Percentiles rank a stretch among this genome's conserved stretches.
These are phyloP conservation scores for Chydorus sphaericus DNA, from an alignment of 2,888 invertebrate genomes.

Conservation along the genomic window DNA sequence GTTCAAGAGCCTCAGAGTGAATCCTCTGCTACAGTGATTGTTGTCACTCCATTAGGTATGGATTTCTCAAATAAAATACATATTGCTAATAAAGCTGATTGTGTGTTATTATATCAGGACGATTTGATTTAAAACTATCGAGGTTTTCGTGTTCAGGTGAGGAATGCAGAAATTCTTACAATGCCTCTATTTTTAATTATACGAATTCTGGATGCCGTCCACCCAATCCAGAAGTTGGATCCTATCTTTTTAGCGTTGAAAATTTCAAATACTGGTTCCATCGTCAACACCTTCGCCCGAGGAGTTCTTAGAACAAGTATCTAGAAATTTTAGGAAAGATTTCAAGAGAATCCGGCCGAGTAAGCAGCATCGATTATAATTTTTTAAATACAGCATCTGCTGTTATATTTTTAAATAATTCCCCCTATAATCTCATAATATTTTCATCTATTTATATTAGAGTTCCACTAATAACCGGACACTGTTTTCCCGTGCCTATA, in stretches of 20 bases:
- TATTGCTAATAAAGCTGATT: too few species aligned
- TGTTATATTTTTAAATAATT: too few species aligned
- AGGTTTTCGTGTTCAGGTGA: not conserved
- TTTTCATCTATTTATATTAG: too few species aligned
- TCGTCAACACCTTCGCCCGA: not conserved
- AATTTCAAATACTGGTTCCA: not conserved
- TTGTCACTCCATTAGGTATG: too few species aligned
- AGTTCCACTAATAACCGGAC: not conserved
- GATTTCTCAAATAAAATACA: too few species aligned
- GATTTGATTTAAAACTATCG: not conserved
- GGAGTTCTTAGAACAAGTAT: not conserved
- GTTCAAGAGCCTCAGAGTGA: too few species aligned
- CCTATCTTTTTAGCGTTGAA: not conserved
- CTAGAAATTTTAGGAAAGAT: not conserved
- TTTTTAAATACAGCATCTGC: too few species aligned
- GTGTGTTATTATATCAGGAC: too few species aligned
- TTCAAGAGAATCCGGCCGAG: not conserved
- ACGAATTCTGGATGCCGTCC: not conserved
- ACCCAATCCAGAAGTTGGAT: not conserved
- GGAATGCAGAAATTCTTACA: not conserved
- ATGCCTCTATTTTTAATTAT: not conserved
- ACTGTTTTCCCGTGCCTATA: not conserved
- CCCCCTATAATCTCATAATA: too few species aligned
- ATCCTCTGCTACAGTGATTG: too few species aligned
- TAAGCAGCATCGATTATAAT: not conserved